Conservation (phyloP, 2,888 invertebrate species). For the Watsonalla cultraria region DNA sequence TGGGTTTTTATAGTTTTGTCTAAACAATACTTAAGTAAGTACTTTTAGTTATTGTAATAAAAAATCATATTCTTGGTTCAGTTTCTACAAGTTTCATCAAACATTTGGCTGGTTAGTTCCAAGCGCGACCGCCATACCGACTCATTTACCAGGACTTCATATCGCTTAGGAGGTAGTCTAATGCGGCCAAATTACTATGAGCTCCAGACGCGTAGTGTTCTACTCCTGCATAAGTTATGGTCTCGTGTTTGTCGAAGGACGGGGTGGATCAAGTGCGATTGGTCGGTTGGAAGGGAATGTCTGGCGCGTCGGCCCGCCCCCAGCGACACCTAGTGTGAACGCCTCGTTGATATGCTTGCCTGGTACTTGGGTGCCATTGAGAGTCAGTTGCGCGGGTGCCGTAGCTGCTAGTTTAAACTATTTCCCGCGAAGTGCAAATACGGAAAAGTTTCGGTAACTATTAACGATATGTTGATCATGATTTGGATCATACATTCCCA, state of each 20-base stretch:
- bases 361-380: conserved; percentile 57
- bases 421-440: no score
- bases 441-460: no score
- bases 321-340: conserved; percentile 60
- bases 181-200: conserved; percentile 41
- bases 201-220: conserved; percentile 34
- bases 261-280: conserved; percentile 59
- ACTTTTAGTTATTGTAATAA: no score
- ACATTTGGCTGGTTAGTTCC: conserved; percentile 11
- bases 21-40: no score
- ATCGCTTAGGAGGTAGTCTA: conserved; percentile 39
- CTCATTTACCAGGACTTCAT: conserved; percentile 59
- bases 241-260: conserved; percentile 37
- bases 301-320: conserved; percentile 69
- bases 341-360: conserved; percentile 69
- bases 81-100: not conserved
- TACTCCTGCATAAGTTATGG: conserved; percentile 36
- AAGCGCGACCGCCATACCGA: conserved; percentile 38
- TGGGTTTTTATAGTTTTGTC: no score
- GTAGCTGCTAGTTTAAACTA: not conserved
- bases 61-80: no score
- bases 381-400: conserved; percentile 27
- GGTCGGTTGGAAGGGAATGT: conserved; percentile 67
- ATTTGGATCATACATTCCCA: no score
- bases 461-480: no score